Conservation (phyloP, 2,797 vertebrate genomes). For the Danio aesculapii region DNA sequence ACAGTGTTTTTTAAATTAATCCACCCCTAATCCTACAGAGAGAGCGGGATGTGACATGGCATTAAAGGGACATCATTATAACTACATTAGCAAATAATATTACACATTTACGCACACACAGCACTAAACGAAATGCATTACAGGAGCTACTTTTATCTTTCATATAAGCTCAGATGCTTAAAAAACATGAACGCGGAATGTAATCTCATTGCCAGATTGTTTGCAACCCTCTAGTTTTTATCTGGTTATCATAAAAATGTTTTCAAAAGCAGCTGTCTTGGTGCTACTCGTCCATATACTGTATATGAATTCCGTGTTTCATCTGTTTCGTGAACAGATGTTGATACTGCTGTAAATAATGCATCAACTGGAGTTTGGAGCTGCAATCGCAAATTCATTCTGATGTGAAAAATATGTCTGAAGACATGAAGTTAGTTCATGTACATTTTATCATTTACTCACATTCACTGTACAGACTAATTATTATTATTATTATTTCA, state of each 20-base stretch:
- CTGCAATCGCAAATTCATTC: background rate
- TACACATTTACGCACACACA: conserved; percentile 17
- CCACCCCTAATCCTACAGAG: conserved; percentile 36
- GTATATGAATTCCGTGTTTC: background rate
- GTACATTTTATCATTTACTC: no score
- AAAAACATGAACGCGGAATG: background rate
- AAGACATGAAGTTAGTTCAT: no score
- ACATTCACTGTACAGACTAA: no score
- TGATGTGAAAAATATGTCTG: background rate
- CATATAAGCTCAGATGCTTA: conserved; percentile 16
- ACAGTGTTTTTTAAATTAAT: conserved; percentile 40
- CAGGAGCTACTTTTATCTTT: background rate
- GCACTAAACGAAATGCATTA: background rate
- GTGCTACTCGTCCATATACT: background rate
- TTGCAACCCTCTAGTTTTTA: background rate
- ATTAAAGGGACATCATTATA: conserved; percentile 29
- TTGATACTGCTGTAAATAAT: conserved; percentile 9
- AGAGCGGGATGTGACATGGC: conserved; percentile 19
- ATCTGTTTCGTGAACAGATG: conserved; percentile 28
- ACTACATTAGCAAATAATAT: background rate
- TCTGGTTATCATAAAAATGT: background rate
- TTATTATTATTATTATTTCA: no score
- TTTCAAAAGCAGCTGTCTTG: background rate
- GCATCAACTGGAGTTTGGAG: background rate
- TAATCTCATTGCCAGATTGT: background rate